phyloP scores from a whole-genome alignment of 2,888 invertebrate species.

The Drosophila peninsularis region DNA sequence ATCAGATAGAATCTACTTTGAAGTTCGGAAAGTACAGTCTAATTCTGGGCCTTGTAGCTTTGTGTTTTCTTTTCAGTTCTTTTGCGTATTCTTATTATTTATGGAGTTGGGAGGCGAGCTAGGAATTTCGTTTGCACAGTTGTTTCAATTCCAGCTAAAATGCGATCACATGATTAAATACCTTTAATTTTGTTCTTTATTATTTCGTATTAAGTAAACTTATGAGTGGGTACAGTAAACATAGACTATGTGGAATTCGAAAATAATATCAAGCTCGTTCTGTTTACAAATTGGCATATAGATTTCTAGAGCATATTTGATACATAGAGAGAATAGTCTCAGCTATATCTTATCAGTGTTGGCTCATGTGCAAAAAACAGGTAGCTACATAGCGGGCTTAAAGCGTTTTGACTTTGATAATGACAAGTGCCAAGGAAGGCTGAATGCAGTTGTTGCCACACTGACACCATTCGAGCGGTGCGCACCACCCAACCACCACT shows the following conservation, averaged over 20 bases:
- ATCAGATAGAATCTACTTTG: no score
- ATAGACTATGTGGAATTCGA: conserved; percentile 15
- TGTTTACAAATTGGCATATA: neutral
- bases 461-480: conserved; percentile 54
- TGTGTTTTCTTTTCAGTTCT: conserved; percentile 12
- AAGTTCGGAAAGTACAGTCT: neutral
- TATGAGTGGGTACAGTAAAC: conserved; percentile 16
- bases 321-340: neutral
- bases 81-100: conserved; percentile 20
- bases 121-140: conserved; percentile 68
- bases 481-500: conserved; percentile 1
- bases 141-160: conserved; percentile 38
- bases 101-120: conserved; percentile 41
- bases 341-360: conserved; percentile 41
- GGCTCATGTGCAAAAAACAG: conserved; percentile 28
- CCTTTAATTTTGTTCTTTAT: conserved; percentile 6
- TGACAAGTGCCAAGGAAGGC: conserved; percentile 39
- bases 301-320: neutral
- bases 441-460: conserved; percentile 37
- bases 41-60: neutral
- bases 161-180: conserved; percentile 26
- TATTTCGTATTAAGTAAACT: conserved; percentile 5
- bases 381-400: conserved; percentile 18
- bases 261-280: neutral
- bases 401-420: conserved; percentile 48